phyloP scores from a whole-genome alignment of 2,113 vertebrate genomes.

The Machaerirhynchus nigripectus region DNA sequence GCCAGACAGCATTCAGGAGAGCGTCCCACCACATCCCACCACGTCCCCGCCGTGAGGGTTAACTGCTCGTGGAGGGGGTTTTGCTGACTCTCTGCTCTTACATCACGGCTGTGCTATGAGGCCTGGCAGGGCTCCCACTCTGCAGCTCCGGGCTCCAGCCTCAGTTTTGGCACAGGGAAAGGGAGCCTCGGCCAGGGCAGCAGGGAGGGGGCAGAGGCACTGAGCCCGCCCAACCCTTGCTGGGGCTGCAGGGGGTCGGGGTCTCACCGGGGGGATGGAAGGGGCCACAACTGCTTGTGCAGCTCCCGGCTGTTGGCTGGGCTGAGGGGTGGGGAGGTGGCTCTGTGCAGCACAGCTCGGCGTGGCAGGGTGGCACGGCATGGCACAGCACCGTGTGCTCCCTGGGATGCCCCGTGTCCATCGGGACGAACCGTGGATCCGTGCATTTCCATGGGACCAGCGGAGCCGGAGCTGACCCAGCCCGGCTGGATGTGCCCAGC shows the following conservation, averaged over 20 bases:
- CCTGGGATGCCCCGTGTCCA: background rate
- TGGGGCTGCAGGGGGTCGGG: background rate
- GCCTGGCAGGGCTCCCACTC: conserved; percentile 67
- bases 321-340: background rate
- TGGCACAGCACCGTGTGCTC: rapidly evolving
- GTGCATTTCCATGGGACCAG: rapidly evolving
- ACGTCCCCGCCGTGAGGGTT: background rate
- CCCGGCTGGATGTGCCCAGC: background rate
- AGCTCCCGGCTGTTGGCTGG: background rate
- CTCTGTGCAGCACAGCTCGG: background rate
- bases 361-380: rapidly evolving
- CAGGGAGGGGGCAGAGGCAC: background rate
- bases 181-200: conserved; percentile 58
- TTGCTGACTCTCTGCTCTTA: conserved; percentile 66
- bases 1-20: background rate
- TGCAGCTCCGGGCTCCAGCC: conserved; percentile 32
- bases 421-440: rapidly evolving
- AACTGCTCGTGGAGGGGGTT: background rate
- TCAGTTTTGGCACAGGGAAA: conserved; percentile 59
- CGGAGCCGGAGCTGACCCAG: rapidly evolving
- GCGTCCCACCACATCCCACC: rapidly evolving
- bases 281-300: background rate
- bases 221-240: rapidly evolving
- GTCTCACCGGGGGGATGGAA: background rate
- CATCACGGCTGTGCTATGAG: conserved; percentile 74